A percentile compares a stretch with the other conserved stretches of the same genome.
These are phyloP conservation scores for Platycheirus rosarum DNA, from an alignment of 2,888 invertebrate genomes.

Conservation along the genomic window DNA sequence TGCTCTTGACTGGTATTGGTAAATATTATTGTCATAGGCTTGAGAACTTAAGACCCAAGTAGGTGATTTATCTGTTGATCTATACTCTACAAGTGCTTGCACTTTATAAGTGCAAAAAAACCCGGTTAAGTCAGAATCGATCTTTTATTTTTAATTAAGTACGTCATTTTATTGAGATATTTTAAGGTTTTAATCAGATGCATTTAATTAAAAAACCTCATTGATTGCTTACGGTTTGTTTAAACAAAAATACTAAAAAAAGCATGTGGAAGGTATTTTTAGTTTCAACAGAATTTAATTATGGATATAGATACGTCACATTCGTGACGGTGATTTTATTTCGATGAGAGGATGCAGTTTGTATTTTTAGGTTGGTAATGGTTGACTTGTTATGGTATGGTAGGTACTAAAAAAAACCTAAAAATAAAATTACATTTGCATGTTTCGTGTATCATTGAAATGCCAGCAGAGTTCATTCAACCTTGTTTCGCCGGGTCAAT, in stretches of 20 bases:
- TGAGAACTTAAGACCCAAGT: background rate
- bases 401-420: too few relatives aligned
- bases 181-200: slow-evolving; percentile 7
- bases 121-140: background rate
- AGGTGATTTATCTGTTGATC: background rate
- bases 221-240: background rate
- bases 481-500: too few relatives aligned
- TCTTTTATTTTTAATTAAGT: background rate
- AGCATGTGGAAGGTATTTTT: background rate
- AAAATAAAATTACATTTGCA: too few relatives aligned
- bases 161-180: background rate
- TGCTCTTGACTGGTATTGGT: background rate
- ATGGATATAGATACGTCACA: too few relatives aligned
- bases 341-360: background rate
- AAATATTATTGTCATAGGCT: background rate
- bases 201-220: background rate
- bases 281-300: too few relatives aligned
- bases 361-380: too few relatives aligned
- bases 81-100: background rate
- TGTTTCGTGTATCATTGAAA: too few relatives aligned
- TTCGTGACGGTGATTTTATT: background rate
- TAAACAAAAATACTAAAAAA: background rate
- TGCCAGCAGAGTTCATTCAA: too few relatives aligned
- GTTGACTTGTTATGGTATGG: too few relatives aligned
- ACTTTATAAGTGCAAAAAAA: slow-evolving; percentile 1